Conservation (phyloP, 1,140 invertebrate species). For the Scylla paramamosain region DNA sequence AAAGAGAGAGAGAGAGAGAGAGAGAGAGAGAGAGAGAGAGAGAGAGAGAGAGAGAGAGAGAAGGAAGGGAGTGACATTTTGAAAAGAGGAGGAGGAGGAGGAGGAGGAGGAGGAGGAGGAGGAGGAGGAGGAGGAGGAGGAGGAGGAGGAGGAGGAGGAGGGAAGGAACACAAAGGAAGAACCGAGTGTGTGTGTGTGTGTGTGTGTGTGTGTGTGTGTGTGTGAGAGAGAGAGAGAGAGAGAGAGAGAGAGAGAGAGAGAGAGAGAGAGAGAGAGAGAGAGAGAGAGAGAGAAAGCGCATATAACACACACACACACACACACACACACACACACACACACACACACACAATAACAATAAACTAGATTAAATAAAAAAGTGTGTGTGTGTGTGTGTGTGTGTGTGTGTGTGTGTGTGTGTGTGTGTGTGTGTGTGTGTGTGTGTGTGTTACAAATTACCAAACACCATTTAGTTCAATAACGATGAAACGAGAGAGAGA, state of each 20-base stretch:
- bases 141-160: background rate
- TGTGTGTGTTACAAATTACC: too few relatives aligned
- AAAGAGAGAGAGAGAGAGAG: background rate
- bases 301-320: too few relatives aligned
- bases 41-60: conserved; percentile 4
- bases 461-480: too few relatives aligned
- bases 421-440: too few relatives aligned
- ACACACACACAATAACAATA: too few relatives aligned
- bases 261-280: background rate
- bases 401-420: too few relatives aligned
- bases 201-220: too few relatives aligned
- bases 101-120: background rate
- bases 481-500: too few relatives aligned
- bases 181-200: too few relatives aligned
- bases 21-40: background rate
- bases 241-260: background rate
- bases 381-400: too few relatives aligned
- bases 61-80: background rate
- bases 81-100: background rate
- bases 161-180: background rate
- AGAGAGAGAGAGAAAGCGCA: background rate
- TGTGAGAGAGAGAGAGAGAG: background rate
- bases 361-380: too few relatives aligned
- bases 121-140: background rate
- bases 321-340: too few relatives aligned